Percentiles rank a stretch among this genome's conserved stretches.
Evolutionary conservation across 2,113 vertebrate genomes (phyloP).

Genomic region (Grammomys surdaster): DNA sequence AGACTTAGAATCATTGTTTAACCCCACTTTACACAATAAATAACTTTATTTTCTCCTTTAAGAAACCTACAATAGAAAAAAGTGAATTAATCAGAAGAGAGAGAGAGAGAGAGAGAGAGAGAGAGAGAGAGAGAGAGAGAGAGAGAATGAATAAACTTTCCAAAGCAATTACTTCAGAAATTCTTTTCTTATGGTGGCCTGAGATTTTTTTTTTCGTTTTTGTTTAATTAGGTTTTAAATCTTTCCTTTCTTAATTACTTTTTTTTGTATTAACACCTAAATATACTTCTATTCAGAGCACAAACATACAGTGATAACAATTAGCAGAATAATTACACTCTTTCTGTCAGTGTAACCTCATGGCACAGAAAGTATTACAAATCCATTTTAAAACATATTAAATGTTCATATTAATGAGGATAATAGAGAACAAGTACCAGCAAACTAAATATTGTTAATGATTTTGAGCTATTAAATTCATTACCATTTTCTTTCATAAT

Average conservation of each 20-base stretch:
- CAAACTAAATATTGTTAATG: slow-evolving; percentile 96
- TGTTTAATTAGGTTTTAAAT: slow-evolving; percentile 89
- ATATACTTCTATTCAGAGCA: slow-evolving; percentile 89
- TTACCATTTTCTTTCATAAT: slow-evolving; percentile 96
- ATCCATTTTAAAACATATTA: slow-evolving; percentile 95
- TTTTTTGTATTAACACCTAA: slow-evolving; percentile 87
- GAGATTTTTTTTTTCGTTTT: slow-evolving; percentile 77
- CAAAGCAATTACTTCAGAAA: slow-evolving; percentile 75
- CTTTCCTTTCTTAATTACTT: slow-evolving; percentile 89
- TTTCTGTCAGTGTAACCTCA: slow-evolving; percentile 90
- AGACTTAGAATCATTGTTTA: background rate
- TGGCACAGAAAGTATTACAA: slow-evolving; percentile 91
- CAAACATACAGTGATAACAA: slow-evolving; percentile 91
- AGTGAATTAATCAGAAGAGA: slow-evolving; percentile 84
- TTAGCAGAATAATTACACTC: slow-evolving; percentile 90
- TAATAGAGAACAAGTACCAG: slow-evolving; percentile 93
- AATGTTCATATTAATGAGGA: slow-evolving; percentile 95
- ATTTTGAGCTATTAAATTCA: slow-evolving; percentile 97
- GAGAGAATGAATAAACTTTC: slow-evolving; percentile 70
- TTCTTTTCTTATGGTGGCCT: slow-evolving; percentile 73
- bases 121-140: slow-evolving; percentile 23
- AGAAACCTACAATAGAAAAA: slow-evolving; percentile 67
- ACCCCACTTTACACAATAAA: slow-evolving; percentile 46
- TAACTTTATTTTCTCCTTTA: slow-evolving; percentile 55
- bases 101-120: slow-evolving; percentile 31